These are phyloP conservation scores for Bathynomus jamesi DNA, from an alignment of 1,140 invertebrate genomes.

Conservation along the genomic window DNA sequence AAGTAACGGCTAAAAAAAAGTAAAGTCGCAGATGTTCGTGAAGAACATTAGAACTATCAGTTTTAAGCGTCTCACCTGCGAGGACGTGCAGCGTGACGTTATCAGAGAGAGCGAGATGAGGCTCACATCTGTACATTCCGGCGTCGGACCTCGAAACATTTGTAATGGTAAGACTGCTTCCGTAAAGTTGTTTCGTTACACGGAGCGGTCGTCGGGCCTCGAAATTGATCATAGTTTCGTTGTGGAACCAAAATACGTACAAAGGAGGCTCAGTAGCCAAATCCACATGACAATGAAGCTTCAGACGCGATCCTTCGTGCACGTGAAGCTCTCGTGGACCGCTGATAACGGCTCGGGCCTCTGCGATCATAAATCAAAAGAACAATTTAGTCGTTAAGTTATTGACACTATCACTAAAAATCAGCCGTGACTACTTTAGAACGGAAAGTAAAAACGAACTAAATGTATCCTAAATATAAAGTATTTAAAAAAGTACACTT, in stretches of 20 bases:
- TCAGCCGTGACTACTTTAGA: too few species aligned
- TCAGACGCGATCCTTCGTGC: slow-evolving; percentile 14
- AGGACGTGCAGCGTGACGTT: slow-evolving; percentile 16
- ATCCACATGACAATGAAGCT: slow-evolving; percentile 10
- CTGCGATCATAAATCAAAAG: slow-evolving; percentile 4
- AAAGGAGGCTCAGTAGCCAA: slow-evolving; percentile 8
- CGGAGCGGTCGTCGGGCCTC: slow-evolving; percentile 6
- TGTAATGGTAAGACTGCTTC: slow-evolving; percentile 12
- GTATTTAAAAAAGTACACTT: too few species aligned
- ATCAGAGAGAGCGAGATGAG: slow-evolving; percentile 9
- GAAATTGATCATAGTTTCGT: slow-evolving; percentile 15
- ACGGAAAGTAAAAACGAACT: too few species aligned
- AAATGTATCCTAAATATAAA: too few species aligned
- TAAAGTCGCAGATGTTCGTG: too few species aligned
- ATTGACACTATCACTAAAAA: too few species aligned
- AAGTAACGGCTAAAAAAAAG: too few species aligned
- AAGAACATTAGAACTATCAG: too few species aligned
- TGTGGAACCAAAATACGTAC: slow-evolving; percentile 20
- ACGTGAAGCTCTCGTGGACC: slow-evolving; percentile 17
- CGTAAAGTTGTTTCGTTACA: slow-evolving; percentile 6
- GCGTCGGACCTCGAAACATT: slow-evolving; percentile 9
- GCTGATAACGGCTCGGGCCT: slow-evolving; percentile 13
- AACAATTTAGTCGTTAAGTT: too few species aligned
- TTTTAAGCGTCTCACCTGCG: neutral
- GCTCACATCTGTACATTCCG: slow-evolving; percentile 13